Evolutionary conservation across 2,113 vertebrate genomes (phyloP), one percentile per base, ranked within the genome.

Genomic region (Chaetodon trifascialis): DNA sequence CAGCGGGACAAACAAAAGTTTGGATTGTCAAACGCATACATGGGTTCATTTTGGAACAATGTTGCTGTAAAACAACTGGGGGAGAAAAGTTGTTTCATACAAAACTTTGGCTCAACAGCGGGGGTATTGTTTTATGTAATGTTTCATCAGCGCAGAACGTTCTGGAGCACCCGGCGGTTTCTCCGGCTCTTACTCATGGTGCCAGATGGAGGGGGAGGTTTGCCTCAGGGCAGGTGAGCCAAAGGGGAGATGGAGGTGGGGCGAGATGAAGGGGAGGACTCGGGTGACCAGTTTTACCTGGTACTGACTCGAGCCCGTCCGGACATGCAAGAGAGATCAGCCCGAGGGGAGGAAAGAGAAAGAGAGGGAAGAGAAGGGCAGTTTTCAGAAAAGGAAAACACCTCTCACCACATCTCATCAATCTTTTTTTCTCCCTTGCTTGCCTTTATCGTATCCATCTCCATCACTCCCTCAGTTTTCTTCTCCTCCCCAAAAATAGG

Each of bases 241-340:
- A 87, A 86, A 89, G 91, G 92, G 87, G 89, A 90, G 82, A 79
- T 82, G 89, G 88, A 77, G 87, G 89, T 79, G 85, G 84, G 80
- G 83, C 74, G 38, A 87, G 83, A 87, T 78, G 84, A 86, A 82
- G 90, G 68, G 70, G 77, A 91, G 70, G 92, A 92, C 88, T 93
- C 90, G 89, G 93, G 83, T 95, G 93, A 94, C 93, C 93, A 93
- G 92, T 90, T 94, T 94, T 91, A 93, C 92, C 91, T 89, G 85
- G 80, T 84, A 85, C 85, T 89, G 91, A 92, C 85, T 88, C 66
- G 56, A 88, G 92, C 94, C 86, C 56, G 93, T 87, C 92, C 73
- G 78, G 89, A 94, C 94, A 92, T 72, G 93, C 87, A 90, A n/a
- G 68, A 59, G 40, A 63, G 85, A 85, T 73, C 60, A 73, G 87